Conservation (phyloP, 2,888 invertebrate genomes). For the Leptinotarsa tumamoca region DNA sequence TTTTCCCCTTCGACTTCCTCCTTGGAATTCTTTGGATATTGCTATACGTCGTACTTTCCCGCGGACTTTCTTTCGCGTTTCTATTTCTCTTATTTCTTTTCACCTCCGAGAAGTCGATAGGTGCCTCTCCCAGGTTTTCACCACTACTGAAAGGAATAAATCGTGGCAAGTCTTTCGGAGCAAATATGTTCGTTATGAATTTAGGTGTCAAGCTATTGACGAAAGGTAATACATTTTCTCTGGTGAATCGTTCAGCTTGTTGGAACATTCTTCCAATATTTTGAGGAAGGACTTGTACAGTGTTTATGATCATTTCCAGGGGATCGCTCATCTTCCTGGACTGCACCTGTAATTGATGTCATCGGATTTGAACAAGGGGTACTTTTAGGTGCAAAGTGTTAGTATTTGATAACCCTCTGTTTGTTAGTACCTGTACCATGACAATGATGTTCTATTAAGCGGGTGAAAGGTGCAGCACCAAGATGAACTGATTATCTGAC, state of each 20-base stretch:
- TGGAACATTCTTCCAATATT: slow-evolving; percentile 47
- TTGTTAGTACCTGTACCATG: slow-evolving; percentile 1
- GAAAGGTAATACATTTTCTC: slow-evolving; percentile 49
- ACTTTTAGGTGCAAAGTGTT: not conserved
- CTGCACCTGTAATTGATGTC: slow-evolving; percentile 37
- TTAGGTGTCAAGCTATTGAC: slow-evolving; percentile 47
- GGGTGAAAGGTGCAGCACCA: not conserved
- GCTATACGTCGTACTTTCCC: slow-evolving; percentile 21
- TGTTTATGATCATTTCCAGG: slow-evolving; percentile 46
- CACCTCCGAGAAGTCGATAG: slow-evolving; percentile 16
- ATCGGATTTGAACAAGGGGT: not conserved
- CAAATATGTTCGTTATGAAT: slow-evolving; percentile 45
- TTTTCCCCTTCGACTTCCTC: not conserved
- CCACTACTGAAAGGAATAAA: slow-evolving; percentile 40
- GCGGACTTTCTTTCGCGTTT: not conserved
- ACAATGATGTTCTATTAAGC: not conserved
- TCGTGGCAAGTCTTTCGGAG: slow-evolving; percentile 29
- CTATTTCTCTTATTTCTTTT: slow-evolving; percentile 37
- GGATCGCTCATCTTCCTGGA: slow-evolving; percentile 31
- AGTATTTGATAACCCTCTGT: slow-evolving; percentile 3
- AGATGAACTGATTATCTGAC: not conserved
- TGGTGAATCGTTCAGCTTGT: slow-evolving; percentile 50
- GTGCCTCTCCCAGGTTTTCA: slow-evolving; percentile 5
- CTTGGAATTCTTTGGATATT: slow-evolving; percentile 39
- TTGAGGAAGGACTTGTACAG: slow-evolving; percentile 49